These are phyloP conservation scores for Ageneiosus marmoratus DNA, from an alignment of 2,113 vertebrate genomes.

Conservation along the genomic window DNA sequence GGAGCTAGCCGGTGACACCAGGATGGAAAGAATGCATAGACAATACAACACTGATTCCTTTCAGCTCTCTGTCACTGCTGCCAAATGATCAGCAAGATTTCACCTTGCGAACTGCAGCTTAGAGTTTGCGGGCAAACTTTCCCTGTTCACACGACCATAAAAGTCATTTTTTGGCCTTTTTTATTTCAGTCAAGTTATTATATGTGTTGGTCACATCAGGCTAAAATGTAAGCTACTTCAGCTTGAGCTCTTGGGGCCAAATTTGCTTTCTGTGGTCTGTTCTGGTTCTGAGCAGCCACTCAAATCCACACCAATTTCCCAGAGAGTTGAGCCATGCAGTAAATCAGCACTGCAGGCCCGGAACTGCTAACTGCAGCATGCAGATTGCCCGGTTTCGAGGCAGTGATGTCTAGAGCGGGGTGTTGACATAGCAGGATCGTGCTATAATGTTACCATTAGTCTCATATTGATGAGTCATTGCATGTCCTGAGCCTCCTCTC, in stretches of 20 bases:
- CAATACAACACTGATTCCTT: slow-evolving; percentile 39
- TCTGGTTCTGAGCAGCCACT: slow-evolving; percentile 18
- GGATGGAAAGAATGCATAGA: slow-evolving; percentile 56
- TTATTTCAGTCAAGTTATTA: neutral
- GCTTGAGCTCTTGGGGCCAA: neutral
- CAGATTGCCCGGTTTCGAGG: slow-evolving; percentile 30
- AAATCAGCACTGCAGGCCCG: slow-evolving; percentile 16
- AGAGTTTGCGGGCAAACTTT: neutral
- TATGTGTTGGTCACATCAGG: neutral
- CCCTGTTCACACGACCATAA: neutral
- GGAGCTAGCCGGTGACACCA: slow-evolving; percentile 45
- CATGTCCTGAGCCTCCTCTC: slow-evolving; percentile 34
- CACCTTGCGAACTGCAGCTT: slow-evolving; percentile 18
- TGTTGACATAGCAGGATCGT: slow-evolving; percentile 34
- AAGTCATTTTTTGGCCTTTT: neutral
- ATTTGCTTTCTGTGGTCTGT: neutral
- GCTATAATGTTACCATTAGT: slow-evolving; percentile 23
- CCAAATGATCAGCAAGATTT: slow-evolving; percentile 10
- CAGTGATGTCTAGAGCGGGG: slow-evolving; percentile 2
- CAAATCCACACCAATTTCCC: slow-evolving; percentile 25
- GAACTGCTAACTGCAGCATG: slow-evolving; percentile 26
- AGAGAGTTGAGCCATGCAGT: slow-evolving; percentile 17
- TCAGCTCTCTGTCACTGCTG: slow-evolving; percentile 4
- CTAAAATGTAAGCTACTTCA: neutral
- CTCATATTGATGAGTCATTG: slow-evolving; percentile 48